Evolutionary conservation across 2,113 vertebrate species (phyloP).

Genomic region (Scomber scombrus): DNA sequence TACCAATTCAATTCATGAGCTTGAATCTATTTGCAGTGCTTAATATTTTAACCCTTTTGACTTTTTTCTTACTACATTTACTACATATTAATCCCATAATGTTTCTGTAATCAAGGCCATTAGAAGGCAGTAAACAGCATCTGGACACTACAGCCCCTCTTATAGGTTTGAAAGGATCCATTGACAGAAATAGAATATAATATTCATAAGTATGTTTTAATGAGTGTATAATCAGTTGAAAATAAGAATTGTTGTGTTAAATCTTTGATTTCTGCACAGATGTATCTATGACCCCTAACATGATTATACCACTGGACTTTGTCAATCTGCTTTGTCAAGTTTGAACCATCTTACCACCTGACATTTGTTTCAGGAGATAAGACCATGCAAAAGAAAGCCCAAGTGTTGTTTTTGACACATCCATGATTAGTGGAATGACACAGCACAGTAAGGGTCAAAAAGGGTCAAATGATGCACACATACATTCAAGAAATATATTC

Average conservation of each 20-base stretch:
- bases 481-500: no score
- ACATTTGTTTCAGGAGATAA: no score
- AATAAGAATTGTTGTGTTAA: neutral
- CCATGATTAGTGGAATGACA: neutral
- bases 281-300: neutral
- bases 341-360: no score
- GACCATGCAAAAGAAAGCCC: neutral
- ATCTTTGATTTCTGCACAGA: neutral
- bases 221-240: no score
- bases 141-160: neutral
- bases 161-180: no score
- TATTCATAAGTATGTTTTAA: no score
- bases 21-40: neutral
- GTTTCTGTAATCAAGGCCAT: neutral
- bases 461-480: no score
- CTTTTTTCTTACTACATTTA: neutral
- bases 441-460: neutral
- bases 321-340: no score
- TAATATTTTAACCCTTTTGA: neutral
- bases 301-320: no score
- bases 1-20: neutral
- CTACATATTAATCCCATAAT: neutral
- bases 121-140: constrained; percentile 9
- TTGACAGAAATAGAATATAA: no score
- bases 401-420: no score